These are phyloP conservation scores for Oxyura jamaicensis DNA, from an alignment of 2,113 vertebrate genomes.

Conservation along the genomic window DNA sequence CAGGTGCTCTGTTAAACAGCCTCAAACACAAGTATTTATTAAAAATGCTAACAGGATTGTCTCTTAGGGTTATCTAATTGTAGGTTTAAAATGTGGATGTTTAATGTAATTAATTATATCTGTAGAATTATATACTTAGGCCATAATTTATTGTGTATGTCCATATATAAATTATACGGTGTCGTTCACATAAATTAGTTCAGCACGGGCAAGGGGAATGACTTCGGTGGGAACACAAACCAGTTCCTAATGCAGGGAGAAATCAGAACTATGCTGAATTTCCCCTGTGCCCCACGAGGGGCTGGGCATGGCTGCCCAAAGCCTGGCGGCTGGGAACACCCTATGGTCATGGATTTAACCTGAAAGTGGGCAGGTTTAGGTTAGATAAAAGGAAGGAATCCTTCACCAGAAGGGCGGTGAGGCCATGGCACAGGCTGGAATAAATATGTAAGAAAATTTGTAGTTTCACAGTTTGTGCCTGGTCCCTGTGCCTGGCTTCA, in stretches of 20 bases:
- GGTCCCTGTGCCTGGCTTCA: not conserved
- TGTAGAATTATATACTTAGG: conserved; percentile 76
- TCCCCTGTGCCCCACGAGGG: conserved; percentile 56
- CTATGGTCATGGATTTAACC: too few species aligned
- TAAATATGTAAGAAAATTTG: accelerated
- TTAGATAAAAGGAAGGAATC: not conserved
- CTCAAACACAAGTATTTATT: conserved; percentile 87
- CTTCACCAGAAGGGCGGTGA: not conserved
- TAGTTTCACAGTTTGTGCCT: not conserved
- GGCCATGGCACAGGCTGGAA: not conserved
- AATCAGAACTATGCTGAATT: conserved; percentile 76
- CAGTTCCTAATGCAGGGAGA: conserved; percentile 75
- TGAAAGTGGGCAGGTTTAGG: not conserved
- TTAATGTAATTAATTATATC: conserved; percentile 84
- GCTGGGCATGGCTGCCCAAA: not conserved
- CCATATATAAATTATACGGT: conserved; percentile 77
- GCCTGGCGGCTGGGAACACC: too few species aligned
- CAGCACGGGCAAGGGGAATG: conserved; percentile 67
- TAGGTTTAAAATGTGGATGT: conserved; percentile 77
- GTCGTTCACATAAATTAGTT: conserved; percentile 78
- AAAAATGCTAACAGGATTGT: conserved; percentile 81
- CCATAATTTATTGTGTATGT: conserved; percentile 78
- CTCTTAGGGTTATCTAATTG: conserved; percentile 84
- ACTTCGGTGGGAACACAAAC: conserved; percentile 80
- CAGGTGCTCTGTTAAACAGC: conserved; percentile 86